Evolutionary conservation across 2,797 vertebrate genomes (phyloP).

Genomic region (Ataeniobius toweri): DNA sequence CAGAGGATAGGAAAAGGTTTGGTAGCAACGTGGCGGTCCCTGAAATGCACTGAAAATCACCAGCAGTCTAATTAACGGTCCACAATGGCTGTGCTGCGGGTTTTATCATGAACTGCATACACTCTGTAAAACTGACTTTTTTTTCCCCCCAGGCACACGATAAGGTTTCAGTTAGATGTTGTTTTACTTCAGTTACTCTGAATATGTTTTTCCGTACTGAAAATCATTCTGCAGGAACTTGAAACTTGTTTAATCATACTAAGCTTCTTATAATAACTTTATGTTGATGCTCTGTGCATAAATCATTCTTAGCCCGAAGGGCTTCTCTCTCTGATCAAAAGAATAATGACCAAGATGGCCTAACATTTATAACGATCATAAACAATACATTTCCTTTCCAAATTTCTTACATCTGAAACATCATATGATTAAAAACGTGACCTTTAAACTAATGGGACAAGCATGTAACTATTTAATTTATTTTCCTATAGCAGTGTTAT

Average conservation of each 20-base stretch:
- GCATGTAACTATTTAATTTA: background rate
- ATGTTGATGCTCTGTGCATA: slow-evolving; percentile 11
- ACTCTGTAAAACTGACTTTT: slow-evolving; percentile 22
- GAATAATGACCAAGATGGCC: background rate
- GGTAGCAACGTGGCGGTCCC: slow-evolving; percentile 14
- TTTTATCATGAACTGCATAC: slow-evolving; percentile 45
- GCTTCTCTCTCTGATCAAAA: background rate
- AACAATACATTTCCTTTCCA: background rate
- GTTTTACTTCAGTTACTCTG: slow-evolving; percentile 23
- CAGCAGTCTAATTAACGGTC: slow-evolving; percentile 33
- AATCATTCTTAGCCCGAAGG: slow-evolving; percentile 5
- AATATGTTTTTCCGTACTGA: slow-evolving; percentile 38
- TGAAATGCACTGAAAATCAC: slow-evolving; percentile 38
- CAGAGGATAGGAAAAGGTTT: slow-evolving; percentile 25
- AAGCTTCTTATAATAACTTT: slow-evolving; percentile 9
- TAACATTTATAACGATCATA: slow-evolving; percentile 7
- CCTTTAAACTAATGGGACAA: background rate
- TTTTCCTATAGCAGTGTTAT: too few species aligned
- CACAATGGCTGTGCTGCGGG: slow-evolving; percentile 21
- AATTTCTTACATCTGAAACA: background rate
- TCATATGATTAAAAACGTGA: background rate
- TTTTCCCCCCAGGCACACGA: background rate
- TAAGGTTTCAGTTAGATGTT: slow-evolving; percentile 40
- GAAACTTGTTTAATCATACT: slow-evolving; percentile 19
- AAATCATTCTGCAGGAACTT: slow-evolving; percentile 30